phyloP scores from a whole-genome alignment of 2,113 vertebrate species.

The Thermophis baileyi region DNA sequence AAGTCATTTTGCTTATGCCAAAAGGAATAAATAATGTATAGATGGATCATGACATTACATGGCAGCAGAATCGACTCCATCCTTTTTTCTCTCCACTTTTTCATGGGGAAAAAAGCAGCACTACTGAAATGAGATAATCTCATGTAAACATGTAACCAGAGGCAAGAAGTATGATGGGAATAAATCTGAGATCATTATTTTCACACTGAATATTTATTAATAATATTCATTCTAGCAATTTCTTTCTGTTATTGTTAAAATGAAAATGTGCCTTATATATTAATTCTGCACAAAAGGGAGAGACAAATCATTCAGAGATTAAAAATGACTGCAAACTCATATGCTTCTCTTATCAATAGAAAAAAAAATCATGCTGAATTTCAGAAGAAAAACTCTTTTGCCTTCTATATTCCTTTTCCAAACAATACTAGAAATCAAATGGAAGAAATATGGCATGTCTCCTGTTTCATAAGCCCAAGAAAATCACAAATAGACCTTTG shows the following conservation, averaged over 20 bases:
- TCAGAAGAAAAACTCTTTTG: not conserved
- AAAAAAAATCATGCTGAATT: constrained; percentile 1
- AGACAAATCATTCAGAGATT: constrained; percentile 7
- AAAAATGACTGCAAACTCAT: not conserved
- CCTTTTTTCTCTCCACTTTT: constrained; percentile 8
- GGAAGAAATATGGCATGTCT: not conserved
- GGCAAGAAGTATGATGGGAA: constrained; percentile 45
- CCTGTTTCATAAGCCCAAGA: not conserved
- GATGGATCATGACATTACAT: constrained; percentile 41
- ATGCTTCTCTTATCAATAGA: not conserved
- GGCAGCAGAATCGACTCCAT: constrained; percentile 38
- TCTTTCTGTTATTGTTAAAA: not conserved
- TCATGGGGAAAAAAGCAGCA: not conserved
- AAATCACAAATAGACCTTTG: not conserved
- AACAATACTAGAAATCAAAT: not conserved
- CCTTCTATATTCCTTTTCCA: not conserved
- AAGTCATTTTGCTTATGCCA: constrained; percentile 41
- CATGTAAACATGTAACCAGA: constrained; percentile 48
- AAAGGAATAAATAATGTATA: constrained; percentile 43
- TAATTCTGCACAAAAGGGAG: constrained; percentile 6
- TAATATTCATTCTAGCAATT: constrained; percentile 8
- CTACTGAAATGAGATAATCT: constrained; percentile 65
- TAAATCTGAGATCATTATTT: constrained; percentile 46
- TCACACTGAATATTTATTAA: constrained; percentile 43
- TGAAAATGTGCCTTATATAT: constrained; percentile 23